phyloP scores from a whole-genome alignment of 1,140 invertebrate genomes.

The Penaeus chinensis region DNA sequence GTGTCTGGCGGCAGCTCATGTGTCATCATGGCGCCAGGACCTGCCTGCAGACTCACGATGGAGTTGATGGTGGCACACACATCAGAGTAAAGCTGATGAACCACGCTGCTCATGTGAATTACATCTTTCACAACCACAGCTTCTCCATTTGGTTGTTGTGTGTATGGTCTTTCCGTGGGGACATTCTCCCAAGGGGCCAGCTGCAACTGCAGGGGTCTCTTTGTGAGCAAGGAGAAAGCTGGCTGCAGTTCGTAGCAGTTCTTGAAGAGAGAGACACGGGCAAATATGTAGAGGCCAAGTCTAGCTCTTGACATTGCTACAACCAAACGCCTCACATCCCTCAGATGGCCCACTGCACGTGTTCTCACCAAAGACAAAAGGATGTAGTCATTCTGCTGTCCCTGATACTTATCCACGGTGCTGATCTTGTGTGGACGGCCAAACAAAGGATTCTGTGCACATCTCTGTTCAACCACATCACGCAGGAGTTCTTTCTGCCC shows the following conservation, averaged over 20 bases:
- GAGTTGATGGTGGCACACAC: constrained; percentile 58
- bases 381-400: constrained; percentile 99
- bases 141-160: constrained; percentile 65
- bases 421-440: constrained; percentile 92
- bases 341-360: constrained; percentile 93
- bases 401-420: constrained; percentile 99
- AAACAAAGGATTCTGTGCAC: constrained; percentile 96
- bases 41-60: constrained; percentile 28
- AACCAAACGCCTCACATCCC: constrained; percentile 95
- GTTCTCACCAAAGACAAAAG: constrained; percentile 96
- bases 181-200: constrained; percentile 83
- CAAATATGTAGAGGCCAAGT: constrained; percentile 97
- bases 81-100: constrained; percentile 84
- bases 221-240: constrained; percentile 87
- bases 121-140: constrained; percentile 82
- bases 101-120: constrained; percentile 92
- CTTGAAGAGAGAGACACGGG: constrained; percentile 88
- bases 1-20: constrained; percentile 57
- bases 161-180: constrained; percentile 76
- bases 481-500: constrained; percentile 98
- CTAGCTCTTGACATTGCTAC: constrained; percentile 98
- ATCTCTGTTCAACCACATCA: constrained; percentile 88
- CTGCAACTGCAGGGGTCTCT: constrained; percentile 80
- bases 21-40: constrained; percentile 42
- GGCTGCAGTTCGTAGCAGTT: constrained; percentile 97